phyloP scores from a whole-genome alignment of 2,797 vertebrate species.

The Tragelaphus oryx region DNA sequence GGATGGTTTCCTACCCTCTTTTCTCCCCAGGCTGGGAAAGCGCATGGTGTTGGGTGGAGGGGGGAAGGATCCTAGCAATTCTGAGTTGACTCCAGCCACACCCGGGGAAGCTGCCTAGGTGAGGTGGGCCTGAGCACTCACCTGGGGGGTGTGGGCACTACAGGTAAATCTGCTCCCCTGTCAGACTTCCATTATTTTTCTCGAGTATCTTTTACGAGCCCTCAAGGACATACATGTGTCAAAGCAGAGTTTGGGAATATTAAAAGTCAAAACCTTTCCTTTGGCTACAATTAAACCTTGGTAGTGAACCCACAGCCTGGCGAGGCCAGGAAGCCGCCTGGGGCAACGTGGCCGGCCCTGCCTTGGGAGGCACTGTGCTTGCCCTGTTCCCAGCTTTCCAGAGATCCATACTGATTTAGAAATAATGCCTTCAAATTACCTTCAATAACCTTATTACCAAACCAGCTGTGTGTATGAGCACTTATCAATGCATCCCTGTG shows the following conservation, averaged over 20 bases:
- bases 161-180: no score
- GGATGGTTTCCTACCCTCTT: not conserved
- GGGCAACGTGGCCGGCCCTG: not conserved
- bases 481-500: constrained; percentile 71
- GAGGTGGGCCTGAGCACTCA: not conserved
- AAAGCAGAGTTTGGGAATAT: not conserved
- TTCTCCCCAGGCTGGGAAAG: not conserved
- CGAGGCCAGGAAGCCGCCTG: not conserved
- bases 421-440: constrained; percentile 74
- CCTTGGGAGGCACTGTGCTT: constrained; percentile 36
- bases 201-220: not conserved
- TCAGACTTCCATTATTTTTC: not conserved
- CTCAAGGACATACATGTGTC: not conserved
- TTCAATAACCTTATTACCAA: constrained; percentile 75
- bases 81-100: not conserved
- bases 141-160: not conserved
- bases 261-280: not conserved
- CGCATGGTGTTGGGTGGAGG: not conserved
- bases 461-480: constrained; percentile 71
- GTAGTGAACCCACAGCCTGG: not conserved
- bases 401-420: constrained; percentile 66
- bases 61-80: not conserved
- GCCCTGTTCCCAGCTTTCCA: not conserved
- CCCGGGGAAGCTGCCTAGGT: not conserved
- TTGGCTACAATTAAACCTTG: constrained; percentile 1